phyloP scores from a whole-genome alignment of 2,113 vertebrate species.

The Symphodus melops region DNA sequence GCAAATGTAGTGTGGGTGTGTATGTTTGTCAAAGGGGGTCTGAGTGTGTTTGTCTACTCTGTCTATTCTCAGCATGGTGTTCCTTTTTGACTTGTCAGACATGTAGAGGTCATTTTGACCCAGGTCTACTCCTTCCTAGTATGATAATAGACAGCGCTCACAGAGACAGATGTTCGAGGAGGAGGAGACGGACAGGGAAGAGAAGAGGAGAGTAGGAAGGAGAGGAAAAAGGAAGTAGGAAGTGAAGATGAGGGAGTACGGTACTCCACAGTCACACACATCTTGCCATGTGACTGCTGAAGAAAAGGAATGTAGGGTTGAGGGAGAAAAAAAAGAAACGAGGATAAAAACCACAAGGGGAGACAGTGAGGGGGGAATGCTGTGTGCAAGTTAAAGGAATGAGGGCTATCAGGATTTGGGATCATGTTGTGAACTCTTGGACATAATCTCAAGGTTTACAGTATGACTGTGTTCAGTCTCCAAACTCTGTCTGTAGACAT shows the following conservation, averaged over 20 bases:
- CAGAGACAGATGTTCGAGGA: slow-evolving; percentile 52
- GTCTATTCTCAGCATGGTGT: slow-evolving; percentile 56
- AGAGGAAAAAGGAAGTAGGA: slow-evolving; percentile 57
- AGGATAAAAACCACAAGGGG: slow-evolving; percentile 33
- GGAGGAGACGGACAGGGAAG: slow-evolving; percentile 36
- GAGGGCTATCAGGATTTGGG: slow-evolving; percentile 47
- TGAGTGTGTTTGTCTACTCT: slow-evolving; percentile 21
- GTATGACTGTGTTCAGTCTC: slow-evolving; percentile 27
- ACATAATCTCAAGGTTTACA: slow-evolving; percentile 40
- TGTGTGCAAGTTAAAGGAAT: slow-evolving; percentile 40
- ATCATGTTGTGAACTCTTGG: slow-evolving; percentile 60
- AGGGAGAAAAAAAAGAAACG: slow-evolving; percentile 58
- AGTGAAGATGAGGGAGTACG: slow-evolving; percentile 66
- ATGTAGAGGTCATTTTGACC: slow-evolving; percentile 74
- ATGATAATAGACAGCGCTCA: slow-evolving; percentile 47
- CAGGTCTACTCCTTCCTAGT: slow-evolving; percentile 59
- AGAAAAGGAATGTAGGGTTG: slow-evolving; percentile 61
- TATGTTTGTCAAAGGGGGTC: slow-evolving; percentile 14
- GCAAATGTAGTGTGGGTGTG: slow-evolving; percentile 55
- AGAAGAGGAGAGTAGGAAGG: slow-evolving; percentile 29
- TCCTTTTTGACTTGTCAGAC: slow-evolving; percentile 55
- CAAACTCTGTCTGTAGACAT: too few relatives aligned
- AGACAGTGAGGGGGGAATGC: slow-evolving; percentile 39
- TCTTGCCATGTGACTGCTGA: slow-evolving; percentile 47
- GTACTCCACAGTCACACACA: slow-evolving; percentile 39